phyloP scores from a whole-genome alignment of 2,797 vertebrate genomes.

The Crocidura indochinensis region DNA sequence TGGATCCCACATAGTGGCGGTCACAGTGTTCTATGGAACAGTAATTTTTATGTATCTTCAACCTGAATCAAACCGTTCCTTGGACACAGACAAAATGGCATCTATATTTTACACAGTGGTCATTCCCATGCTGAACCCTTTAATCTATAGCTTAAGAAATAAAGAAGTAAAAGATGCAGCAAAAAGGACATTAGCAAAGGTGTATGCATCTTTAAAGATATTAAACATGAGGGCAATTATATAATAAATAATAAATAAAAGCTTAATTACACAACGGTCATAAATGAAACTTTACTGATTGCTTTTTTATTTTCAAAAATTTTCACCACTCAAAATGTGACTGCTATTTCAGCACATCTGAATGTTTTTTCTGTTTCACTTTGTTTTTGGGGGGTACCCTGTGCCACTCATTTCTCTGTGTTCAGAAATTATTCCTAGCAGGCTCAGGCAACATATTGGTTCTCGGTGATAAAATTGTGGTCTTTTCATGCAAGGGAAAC shows the following conservation, averaged over 20 bases:
- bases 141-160: slow-evolving; percentile 84
- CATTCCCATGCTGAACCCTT: slow-evolving; percentile 82
- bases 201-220: slow-evolving; percentile 58
- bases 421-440: too few species aligned
- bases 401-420: too few species aligned
- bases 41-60: slow-evolving; percentile 83
- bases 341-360: neutral
- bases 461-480: too few species aligned
- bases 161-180: slow-evolving; percentile 81
- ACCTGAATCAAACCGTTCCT: slow-evolving; percentile 78
- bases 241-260: neutral
- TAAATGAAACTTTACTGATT: neutral
- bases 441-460: too few species aligned
- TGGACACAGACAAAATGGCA: slow-evolving; percentile 81
- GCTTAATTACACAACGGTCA: neutral
- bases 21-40: slow-evolving; percentile 80
- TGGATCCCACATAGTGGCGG: slow-evolving; percentile 67
- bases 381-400: too few species aligned
- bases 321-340: neutral
- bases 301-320: neutral
- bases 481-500: too few species aligned
- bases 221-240: slow-evolving; percentile 52
- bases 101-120: slow-evolving; percentile 83
- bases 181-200: slow-evolving; percentile 64
- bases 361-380: too few species aligned